These are phyloP conservation scores for Salmo trutta DNA, from an alignment of 2,797 vertebrate genomes.

Conservation along the genomic window DNA sequence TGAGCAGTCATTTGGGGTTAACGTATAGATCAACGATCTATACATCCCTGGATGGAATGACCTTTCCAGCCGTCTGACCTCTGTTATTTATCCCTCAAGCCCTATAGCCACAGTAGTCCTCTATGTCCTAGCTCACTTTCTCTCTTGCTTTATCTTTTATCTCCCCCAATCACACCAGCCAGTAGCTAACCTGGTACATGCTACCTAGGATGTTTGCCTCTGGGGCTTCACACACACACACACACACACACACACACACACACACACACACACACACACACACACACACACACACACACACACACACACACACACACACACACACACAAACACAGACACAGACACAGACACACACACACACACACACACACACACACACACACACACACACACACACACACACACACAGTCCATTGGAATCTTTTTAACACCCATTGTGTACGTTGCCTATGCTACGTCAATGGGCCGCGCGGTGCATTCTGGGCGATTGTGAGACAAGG, in stretches of 20 bases:
- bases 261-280: too few relatives aligned
- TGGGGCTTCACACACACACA: neutral
- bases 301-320: too few relatives aligned
- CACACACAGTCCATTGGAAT: neutral
- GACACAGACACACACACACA: too few relatives aligned
- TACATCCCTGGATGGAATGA: constrained; percentile 32
- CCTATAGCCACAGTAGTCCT: neutral
- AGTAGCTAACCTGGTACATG: neutral
- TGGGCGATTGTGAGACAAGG: constrained; percentile 33
- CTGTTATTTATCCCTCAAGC: constrained; percentile 19
- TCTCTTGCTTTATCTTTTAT: neutral
- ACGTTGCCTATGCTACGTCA: constrained; percentile 52
- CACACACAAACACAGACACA: too few relatives aligned
- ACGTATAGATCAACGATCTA: constrained; percentile 45
- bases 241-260: too few relatives aligned
- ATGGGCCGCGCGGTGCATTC: constrained; percentile 51
- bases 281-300: too few relatives aligned
- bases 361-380: too few relatives aligned
- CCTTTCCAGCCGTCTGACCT: constrained; percentile 29
- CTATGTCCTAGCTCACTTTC: neutral
- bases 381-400: neutral
- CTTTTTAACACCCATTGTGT: neutral
- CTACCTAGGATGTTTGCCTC: neutral
- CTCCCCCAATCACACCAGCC: neutral
- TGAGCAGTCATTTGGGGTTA: constrained; percentile 30